phyloP scores from a whole-genome alignment of 2,113 vertebrate species.

The Rhabdomys dilectus region DNA sequence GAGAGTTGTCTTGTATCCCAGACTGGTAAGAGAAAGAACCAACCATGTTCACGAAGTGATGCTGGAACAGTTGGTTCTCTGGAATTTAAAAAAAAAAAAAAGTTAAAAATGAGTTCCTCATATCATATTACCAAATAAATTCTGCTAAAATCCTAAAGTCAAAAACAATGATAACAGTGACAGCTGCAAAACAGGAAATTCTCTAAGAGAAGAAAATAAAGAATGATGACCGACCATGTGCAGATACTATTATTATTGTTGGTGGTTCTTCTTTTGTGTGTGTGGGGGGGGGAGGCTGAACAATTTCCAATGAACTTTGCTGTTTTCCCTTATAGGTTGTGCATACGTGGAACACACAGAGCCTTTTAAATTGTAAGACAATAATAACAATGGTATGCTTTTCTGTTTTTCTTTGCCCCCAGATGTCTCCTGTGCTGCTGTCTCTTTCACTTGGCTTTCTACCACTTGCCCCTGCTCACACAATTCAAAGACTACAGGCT shows the following conservation, averaged over 20 bases:
- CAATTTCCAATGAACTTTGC: not conserved
- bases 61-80: not conserved
- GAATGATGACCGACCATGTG: not conserved
- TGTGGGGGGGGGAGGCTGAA: not conserved
- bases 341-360: not conserved
- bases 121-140: conserved; percentile 61
- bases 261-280: too few species aligned
- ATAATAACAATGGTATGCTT: not conserved
- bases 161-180: conserved; percentile 38
- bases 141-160: conserved; percentile 45
- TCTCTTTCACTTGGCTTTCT: conserved; percentile 2
- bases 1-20: not conserved
- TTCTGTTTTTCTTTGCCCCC: not conserved
- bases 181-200: not conserved
- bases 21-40: conserved; percentile 25
- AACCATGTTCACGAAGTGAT: conserved; percentile 14
- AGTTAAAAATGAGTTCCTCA: conserved; percentile 45
- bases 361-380: conserved; percentile 2
- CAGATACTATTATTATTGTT: not conserved
- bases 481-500: not conserved
- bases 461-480: conserved; percentile 23
- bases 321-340: not conserved
- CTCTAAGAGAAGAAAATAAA: conserved; percentile 37
- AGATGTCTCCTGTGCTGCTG: not conserved
- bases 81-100: conserved; percentile 1